These are phyloP conservation scores for Drosophila setosimentum DNA, from an alignment of 2,888 invertebrate genomes.

Conservation along the genomic window DNA sequence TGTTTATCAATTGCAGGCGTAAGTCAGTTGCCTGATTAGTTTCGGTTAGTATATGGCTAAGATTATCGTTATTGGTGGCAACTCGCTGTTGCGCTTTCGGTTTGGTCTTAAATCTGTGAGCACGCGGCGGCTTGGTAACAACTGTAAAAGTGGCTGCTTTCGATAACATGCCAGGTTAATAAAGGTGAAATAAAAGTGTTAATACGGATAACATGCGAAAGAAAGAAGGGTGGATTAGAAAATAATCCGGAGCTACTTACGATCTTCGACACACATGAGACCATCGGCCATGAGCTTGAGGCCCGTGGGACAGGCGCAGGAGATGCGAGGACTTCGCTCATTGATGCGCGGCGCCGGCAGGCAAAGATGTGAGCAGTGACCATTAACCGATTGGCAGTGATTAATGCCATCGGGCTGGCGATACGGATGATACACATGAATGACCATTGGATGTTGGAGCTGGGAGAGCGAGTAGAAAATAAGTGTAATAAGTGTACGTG, in stretches of 20 bases:
- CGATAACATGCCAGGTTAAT: slow-evolving; percentile 34
- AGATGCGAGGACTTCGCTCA: slow-evolving; percentile 91
- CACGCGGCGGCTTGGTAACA: slow-evolving; percentile 41
- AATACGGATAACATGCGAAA: slow-evolving; percentile 26
- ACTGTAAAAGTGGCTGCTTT: slow-evolving; percentile 37
- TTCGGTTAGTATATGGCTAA: slow-evolving; percentile 14
- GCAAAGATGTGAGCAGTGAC: slow-evolving; percentile 95
- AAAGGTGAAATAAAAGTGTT: slow-evolving; percentile 23
- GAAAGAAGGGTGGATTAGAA: neutral
- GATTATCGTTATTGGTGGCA: slow-evolving; percentile 15
- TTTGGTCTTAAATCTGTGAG: slow-evolving; percentile 34
- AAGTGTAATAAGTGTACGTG: neutral
- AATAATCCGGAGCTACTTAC: slow-evolving; percentile 87
- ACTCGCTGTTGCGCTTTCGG: slow-evolving; percentile 32
- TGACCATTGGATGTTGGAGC: slow-evolving; percentile 96
- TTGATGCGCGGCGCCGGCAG: slow-evolving; percentile 95
- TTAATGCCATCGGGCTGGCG: slow-evolving; percentile 96
- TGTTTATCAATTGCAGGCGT: slow-evolving; percentile 15
- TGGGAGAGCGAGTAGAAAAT: slow-evolving; percentile 85
- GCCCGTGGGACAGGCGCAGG: slow-evolving; percentile 96
- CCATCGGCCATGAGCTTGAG: slow-evolving; percentile 91
- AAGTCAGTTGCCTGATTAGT: slow-evolving; percentile 7
- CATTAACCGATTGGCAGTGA: slow-evolving; percentile 96
- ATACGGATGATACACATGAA: slow-evolving; percentile 97
- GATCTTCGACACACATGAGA: slow-evolving; percentile 94